Evolutionary conservation across 2,888 invertebrate species (phyloP).

Genomic region (Penaeus monodon): DNA sequence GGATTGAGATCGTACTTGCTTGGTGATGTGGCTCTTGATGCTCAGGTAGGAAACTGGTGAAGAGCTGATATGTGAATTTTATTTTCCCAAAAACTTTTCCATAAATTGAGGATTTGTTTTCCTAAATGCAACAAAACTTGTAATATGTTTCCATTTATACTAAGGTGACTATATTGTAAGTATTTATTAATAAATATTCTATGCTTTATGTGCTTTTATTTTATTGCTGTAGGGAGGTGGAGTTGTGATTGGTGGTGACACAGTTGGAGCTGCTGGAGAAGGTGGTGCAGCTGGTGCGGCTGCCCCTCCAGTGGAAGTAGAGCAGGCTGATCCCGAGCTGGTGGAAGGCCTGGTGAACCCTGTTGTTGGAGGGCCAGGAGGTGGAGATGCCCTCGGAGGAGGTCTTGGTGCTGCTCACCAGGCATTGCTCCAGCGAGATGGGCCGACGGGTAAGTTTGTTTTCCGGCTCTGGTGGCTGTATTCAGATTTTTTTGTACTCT

Average conservation of each 20-base stretch:
- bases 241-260: not conserved
- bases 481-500: not conserved
- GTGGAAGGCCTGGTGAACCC: constrained; percentile 42
- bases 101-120: too few relatives aligned
- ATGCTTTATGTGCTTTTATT: not conserved
- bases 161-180: too few relatives aligned
- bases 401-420: constrained; percentile 86
- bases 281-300: constrained; percentile 10
- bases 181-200: too few relatives aligned
- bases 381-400: constrained; percentile 67
- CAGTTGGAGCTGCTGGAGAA: constrained; percentile 10
- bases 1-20: constrained; percentile 91
- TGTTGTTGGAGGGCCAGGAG: constrained; percentile 63
- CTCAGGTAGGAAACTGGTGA: constrained; percentile 46
- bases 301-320: constrained; percentile 26
- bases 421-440: constrained; percentile 87
- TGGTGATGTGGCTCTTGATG: constrained; percentile 75
- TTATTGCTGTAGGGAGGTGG: constrained; percentile 12
- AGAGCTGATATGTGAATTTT: not conserved
- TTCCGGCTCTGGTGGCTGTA: not conserved
- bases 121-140: too few relatives aligned
- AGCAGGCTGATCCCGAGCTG: constrained; percentile 36
- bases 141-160: too few relatives aligned
- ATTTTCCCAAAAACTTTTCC: not conserved
- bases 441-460: constrained; percentile 74